A percentile compares a stretch with the other conserved stretches of the same genome.
Conservation (phyloP, 2,113 vertebrate genomes). For the Xiphophorus maculatus region DNA sequence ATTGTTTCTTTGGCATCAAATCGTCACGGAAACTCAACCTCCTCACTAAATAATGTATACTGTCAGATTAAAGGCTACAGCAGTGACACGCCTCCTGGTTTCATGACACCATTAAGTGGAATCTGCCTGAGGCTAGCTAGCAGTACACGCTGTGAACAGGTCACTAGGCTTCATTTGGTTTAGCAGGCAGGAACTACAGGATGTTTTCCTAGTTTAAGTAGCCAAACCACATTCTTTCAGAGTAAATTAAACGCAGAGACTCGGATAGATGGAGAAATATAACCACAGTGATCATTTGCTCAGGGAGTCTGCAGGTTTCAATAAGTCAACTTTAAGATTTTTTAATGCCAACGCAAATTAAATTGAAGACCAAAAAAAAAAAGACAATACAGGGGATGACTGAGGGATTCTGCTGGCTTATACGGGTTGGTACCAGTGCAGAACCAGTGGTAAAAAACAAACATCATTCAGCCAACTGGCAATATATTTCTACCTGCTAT, state of each 20-base stretch:
- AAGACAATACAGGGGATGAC: too few species aligned
- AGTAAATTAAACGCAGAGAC: not conserved
- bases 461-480: too few species aligned
- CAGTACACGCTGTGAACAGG: not conserved
- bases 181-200: not conserved
- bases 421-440: too few species aligned
- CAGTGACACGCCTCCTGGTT: slow-evolving; percentile 1
- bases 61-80: slow-evolving; percentile 16
- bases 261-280: not conserved
- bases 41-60: slow-evolving; percentile 11
- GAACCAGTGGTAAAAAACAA: too few species aligned
- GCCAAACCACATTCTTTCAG: not conserved
- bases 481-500: too few species aligned
- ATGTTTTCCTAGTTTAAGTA: not conserved
- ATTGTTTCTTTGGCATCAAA: not conserved
- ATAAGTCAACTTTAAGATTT: too few species aligned
- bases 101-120: slow-evolving; percentile 8
- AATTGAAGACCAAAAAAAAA: too few species aligned
- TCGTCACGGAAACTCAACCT: slow-evolving; percentile 8
- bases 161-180: not conserved
- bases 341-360: not conserved
- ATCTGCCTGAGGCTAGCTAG: slow-evolving; percentile 11
- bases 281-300: too few species aligned
- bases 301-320: too few species aligned
- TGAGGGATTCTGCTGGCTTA: too few species aligned